Evolutionary conservation across 2,113 vertebrate genomes (phyloP).

Genomic region (Scomber scombrus): DNA sequence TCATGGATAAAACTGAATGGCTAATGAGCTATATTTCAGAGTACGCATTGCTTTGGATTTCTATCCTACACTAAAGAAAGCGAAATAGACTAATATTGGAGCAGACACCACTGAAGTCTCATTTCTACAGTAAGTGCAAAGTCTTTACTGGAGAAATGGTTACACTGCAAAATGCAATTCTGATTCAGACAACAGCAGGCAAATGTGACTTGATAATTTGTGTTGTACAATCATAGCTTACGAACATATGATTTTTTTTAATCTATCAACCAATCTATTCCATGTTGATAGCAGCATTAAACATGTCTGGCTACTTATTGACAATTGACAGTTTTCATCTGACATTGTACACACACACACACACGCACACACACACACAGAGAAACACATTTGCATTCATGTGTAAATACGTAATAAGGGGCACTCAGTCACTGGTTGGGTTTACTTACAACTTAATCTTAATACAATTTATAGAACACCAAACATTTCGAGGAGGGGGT

Average conservation of each 20-base stretch:
- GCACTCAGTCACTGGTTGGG: slow-evolving; percentile 12
- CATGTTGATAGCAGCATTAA: slow-evolving; percentile 11
- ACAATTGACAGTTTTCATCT: neutral
- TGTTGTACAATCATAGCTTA: neutral
- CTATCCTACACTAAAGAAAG: too few species aligned
- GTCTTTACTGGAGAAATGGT: too few species aligned
- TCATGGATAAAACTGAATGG: slow-evolving; percentile 11
- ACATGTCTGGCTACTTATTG: slow-evolving; percentile 25
- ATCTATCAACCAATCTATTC: slow-evolving; percentile 10
- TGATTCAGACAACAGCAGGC: slow-evolving; percentile 1
- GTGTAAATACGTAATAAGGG: slow-evolving; percentile 1
- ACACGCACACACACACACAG: neutral
- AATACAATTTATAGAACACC: neutral
- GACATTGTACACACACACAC: neutral
- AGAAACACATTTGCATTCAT: slow-evolving; percentile 19
- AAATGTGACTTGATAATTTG: slow-evolving; percentile 5
- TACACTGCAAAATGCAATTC: too few species aligned
- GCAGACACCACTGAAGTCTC: too few species aligned
- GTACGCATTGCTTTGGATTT: neutral
- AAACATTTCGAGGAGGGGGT: neutral
- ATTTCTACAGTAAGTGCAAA: too few species aligned
- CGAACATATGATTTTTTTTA: slow-evolving; percentile 17
- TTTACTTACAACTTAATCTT: neutral
- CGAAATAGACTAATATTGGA: too few species aligned
- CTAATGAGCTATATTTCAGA: neutral